A percentile compares a stretch with the other conserved stretches of the same genome.
These are phyloP conservation scores for Bombylius discolor DNA, from an alignment of 2,888 invertebrate genomes.

Conservation along the genomic window DNA sequence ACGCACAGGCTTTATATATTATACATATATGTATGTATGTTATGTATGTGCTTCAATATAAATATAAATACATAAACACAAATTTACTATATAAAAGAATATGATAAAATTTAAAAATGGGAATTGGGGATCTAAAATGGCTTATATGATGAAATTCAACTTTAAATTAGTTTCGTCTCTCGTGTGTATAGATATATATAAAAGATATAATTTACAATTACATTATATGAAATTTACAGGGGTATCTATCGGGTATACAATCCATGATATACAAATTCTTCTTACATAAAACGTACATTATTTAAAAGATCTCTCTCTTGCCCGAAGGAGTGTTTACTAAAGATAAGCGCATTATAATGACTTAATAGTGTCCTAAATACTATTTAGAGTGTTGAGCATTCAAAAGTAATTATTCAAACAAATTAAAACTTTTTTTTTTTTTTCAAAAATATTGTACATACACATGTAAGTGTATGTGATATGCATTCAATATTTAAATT, in stretches of 20 bases:
- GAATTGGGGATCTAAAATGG: neutral
- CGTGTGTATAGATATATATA: neutral
- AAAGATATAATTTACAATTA: neutral
- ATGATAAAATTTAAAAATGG: neutral
- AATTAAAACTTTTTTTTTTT: neutral
- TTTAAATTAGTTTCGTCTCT: neutral
- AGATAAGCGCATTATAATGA: constrained; percentile 15
- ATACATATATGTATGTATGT: neutral
- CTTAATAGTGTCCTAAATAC: constrained; percentile 8
- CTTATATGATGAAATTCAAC: neutral
- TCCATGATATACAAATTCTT: no score
- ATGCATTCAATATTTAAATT: no score
- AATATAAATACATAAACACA: neutral
- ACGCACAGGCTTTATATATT: neutral
- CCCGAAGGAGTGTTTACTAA: constrained; percentile 12
- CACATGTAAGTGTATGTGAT: no score
- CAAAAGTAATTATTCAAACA: neutral
- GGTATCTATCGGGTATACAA: no score
- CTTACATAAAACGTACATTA: no score
- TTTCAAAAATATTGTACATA: no score
- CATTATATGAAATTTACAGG: no score
- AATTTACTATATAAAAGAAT: no score
- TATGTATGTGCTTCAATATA: neutral
- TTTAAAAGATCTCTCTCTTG: neutral
- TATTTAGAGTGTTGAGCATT: neutral